Base-by-base conservation (phyloP, 2,797 vertebrate species). In the Masticophis lateralis region DNA sequence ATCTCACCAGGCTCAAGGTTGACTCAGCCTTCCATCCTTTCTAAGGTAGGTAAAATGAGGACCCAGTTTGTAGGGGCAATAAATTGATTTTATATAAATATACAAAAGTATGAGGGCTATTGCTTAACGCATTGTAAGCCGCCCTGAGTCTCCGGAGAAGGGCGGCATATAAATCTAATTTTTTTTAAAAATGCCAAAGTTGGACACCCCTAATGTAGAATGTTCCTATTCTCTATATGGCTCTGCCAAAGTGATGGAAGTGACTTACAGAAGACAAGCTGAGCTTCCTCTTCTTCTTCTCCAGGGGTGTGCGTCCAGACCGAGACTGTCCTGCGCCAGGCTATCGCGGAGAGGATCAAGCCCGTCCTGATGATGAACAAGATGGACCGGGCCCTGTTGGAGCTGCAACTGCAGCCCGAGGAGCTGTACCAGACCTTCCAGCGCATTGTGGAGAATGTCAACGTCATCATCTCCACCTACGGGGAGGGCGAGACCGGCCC, bases 361-460 rank as follows among this genome's bases (percentile, higher is more conserved):
- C 99, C 99, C 0, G 99, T 99, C 11, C 97, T 99, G 95, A 99
- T 99, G 99, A 99, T 99, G 99, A 99, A 99, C 97, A 99, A 99
- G 96, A 99, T 99, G 99, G 99, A 99, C 97, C 98, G 98, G 28
- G 99, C 99, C 4, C 97, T 99, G 96, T 95, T 99, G 56, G 99
- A 99, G 97, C 97, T 99, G 97, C 99, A 99, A 97, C 97, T 99
- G 95, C 97, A 98, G 5, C 97, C 99, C 0, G 99, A 99, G 91
- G 98, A 99, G 89, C 98, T 99, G 11, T 99, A 98, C 97, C 98
- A 99, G 96, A 99, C 99, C 22, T 99, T 99, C 98, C 99, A 99
- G 98, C 98, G 98, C 94, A 99, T 99, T 0, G 98, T 99, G 96
- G 99, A 99, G 96, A 98, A 98, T 0, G 98, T 99, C 92, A 99